phyloP scores from a whole-genome alignment of 1,140 invertebrate genomes.

The Pogonomyrmex barbatus region DNA sequence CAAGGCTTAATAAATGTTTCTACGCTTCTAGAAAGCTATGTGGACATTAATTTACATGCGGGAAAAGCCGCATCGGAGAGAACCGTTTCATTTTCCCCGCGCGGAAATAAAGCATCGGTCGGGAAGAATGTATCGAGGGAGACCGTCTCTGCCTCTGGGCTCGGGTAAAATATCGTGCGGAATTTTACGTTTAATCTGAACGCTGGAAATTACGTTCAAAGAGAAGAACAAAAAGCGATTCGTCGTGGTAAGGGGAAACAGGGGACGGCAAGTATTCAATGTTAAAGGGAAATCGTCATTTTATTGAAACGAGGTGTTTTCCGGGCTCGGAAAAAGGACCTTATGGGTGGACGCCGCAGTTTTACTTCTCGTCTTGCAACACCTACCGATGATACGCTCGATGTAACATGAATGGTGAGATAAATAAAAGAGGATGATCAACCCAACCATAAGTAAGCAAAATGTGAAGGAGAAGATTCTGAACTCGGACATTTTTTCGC shows the following conservation, averaged over 20 bases:
- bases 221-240: conserved; percentile 31
- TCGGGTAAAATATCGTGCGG: conserved; percentile 19
- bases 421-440: conserved; percentile 61
- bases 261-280: conserved; percentile 8
- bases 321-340: conserved; percentile 25
- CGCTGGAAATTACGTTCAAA: conserved; percentile 40
- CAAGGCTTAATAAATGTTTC: conserved; percentile 50
- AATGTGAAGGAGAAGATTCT: conserved; percentile 7
- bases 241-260: neutral
- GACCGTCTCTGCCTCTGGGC: neutral
- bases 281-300: conserved; percentile 52
- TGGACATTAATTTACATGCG: conserved; percentile 42
- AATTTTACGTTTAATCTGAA: conserved; percentile 54
- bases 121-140: conserved; percentile 27
- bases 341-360: conserved; percentile 12
- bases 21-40: neutral
- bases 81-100: conserved; percentile 26
- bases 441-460: conserved; percentile 43
- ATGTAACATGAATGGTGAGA: conserved; percentile 53
- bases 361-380: conserved; percentile 49
- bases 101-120: conserved; percentile 33
- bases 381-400: conserved; percentile 54
- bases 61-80: conserved; percentile 10
- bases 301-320: conserved; percentile 54
- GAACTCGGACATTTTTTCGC: conserved; percentile 24